Base-by-base conservation (phyloP, 1,140 invertebrate species). In the Drosophila suzukii region DNA sequence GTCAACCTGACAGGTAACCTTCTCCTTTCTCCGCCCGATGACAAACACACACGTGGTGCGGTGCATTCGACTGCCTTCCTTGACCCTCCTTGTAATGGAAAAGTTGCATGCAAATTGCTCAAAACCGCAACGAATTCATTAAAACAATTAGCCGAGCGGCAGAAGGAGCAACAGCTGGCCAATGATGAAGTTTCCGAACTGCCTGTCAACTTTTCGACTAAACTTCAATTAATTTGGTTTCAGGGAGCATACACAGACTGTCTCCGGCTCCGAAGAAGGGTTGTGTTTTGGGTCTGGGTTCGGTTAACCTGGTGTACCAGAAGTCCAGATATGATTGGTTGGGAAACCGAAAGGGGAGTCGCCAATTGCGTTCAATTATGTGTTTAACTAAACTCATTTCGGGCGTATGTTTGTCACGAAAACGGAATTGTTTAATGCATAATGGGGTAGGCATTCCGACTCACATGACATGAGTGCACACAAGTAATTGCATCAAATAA, bases 111-210 rank as follows among this genome's bases (percentile, higher is more conserved):
- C 84, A 88, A 88, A 88, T 88, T 88, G 83, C 79, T 46, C 62
- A 74, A 80, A 86, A 88, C 83, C 84, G 77, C 83, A 88, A 81
- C 84, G 82, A 88, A 89, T 88, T 88, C 83, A 88, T 88, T 88
- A 89, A 88, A 88, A 89, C 83, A 88, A 88, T 88, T 88, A 88
- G 80, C 73, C 57, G 53, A 81, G 76, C 67, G 80, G 78, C 79
- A 65, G 74, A 73, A 41, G 58, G 60, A 85, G 56, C 62, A 83
- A 80, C 65, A 67, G 73, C 81, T 76, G 71, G 68, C 72, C 58
- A 76, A 27, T 53, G 58, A 27, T 53, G 51, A 63, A 63, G 36
- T 46, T 63, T 44, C 50, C 50, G 51, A 57, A 49, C 36, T 72
- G 66, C 17, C 66, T 50, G 66, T 71, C 68, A 72, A 71, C 51